These are phyloP conservation scores for Drosophila serrata DNA, from an alignment of 1,140 invertebrate species.

Conservation along the genomic window DNA sequence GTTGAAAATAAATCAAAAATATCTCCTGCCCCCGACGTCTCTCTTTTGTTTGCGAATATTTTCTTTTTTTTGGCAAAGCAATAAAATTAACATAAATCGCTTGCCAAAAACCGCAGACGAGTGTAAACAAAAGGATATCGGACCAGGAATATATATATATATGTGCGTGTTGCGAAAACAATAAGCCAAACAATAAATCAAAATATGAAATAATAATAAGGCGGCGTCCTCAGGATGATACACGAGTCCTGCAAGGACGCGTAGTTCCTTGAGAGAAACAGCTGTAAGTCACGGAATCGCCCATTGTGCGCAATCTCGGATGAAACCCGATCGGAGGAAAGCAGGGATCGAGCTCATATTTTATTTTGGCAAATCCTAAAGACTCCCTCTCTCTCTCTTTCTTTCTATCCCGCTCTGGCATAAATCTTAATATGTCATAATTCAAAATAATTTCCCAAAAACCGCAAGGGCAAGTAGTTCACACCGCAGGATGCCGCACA, in stretches of 20 bases:
- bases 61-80: constrained; percentile 4
- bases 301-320: constrained; percentile 52
- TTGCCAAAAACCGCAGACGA: constrained; percentile 23
- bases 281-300: constrained; percentile 68
- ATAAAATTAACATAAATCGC: constrained; percentile 45
- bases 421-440: constrained; percentile 84
- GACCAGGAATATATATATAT: neutral
- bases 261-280: constrained; percentile 48
- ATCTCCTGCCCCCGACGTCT: neutral
- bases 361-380: constrained; percentile 14
- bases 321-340: constrained; percentile 64
- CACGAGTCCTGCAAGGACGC: constrained; percentile 27
- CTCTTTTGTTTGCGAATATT: constrained; percentile 23
- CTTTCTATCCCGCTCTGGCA: constrained; percentile 11
- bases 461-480: constrained; percentile 64
- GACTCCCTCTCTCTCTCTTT: constrained; percentile 35
- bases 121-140: constrained; percentile 42
- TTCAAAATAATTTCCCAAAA: constrained; percentile 74
- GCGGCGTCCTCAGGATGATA: constrained; percentile 41
- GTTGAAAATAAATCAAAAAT: constrained; percentile 5
- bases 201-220: constrained; percentile 81
- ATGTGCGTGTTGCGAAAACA: constrained; percentile 55
- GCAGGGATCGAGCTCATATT: neutral
- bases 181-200: constrained; percentile 83
- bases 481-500: constrained; percentile 30